These are phyloP conservation scores for Lagopus muta DNA, from an alignment of 2,113 vertebrate species.

Conservation along the genomic window DNA sequence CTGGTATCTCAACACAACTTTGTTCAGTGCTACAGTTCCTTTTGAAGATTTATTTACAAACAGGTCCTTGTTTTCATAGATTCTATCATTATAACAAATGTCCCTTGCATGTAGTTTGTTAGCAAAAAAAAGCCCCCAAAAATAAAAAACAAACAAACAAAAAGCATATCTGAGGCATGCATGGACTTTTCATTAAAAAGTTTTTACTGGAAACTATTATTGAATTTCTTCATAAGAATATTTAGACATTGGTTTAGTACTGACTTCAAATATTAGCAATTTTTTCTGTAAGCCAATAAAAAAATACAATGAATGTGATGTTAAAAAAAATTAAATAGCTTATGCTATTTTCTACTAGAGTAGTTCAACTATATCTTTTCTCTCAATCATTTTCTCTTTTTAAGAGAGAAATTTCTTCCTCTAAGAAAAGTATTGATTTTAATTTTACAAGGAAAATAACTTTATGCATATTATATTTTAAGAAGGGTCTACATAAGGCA, in stretches of 20 bases:
- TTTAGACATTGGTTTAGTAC: not conserved
- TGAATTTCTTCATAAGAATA: conserved; percentile 13
- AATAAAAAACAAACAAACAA: not conserved
- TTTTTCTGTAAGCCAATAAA: conserved; percentile 30
- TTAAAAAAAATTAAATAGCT: conserved; percentile 12
- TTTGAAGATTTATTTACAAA: not conserved
- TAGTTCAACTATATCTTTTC: not conserved
- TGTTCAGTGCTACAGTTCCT: not conserved
- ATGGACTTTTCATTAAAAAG: not conserved
- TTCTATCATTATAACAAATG: not conserved
- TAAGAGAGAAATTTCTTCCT: not conserved
- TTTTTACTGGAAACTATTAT: not conserved
- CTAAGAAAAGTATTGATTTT: not conserved
- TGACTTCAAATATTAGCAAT: conserved; percentile 25
- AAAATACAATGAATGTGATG: not conserved
- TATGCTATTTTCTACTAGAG: not conserved
- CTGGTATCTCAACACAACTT: not conserved
- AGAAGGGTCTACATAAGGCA: not conserved
- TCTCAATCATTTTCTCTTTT: not conserved
- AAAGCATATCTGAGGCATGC: not conserved
- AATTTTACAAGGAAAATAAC: not conserved
- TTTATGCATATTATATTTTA: not conserved
- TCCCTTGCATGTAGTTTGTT: not conserved
- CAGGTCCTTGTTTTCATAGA: not conserved
- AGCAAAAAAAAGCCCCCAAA: not conserved